Percentiles rank a stretch among this genome's conserved stretches.
These are phyloP conservation scores for Ophioderma brevispina DNA, from an alignment of 35 echinoderm and acorn worm genomes.

Conservation along the genomic window DNA sequence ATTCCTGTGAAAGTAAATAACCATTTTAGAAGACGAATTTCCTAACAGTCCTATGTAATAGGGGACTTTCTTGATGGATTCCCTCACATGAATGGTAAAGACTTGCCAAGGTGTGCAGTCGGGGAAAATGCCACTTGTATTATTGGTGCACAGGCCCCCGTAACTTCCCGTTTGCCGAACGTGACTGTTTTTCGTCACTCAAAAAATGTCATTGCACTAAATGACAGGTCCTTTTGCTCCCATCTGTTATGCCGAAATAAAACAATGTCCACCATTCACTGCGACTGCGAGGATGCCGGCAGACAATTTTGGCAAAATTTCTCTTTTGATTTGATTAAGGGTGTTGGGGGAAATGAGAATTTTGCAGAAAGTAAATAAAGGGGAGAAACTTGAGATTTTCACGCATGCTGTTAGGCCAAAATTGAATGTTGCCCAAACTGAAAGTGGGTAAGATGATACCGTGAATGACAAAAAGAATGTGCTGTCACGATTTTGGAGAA, in stretches of 20 bases:
- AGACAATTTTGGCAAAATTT: not conserved
- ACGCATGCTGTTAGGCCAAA: not conserved
- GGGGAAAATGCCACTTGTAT: not conserved
- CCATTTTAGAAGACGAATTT: too few species aligned
- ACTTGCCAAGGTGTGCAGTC: not conserved
- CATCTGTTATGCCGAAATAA: not conserved
- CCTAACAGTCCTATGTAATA: too few species aligned
- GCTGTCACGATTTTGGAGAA: not conserved
- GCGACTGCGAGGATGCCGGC: not conserved
- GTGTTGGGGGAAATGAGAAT: not conserved
- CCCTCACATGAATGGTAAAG: too few species aligned
- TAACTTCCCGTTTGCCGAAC: not conserved
- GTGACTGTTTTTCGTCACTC: not conserved
- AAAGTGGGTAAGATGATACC: not conserved
- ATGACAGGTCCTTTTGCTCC: not conserved
- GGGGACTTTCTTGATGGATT: too few species aligned
- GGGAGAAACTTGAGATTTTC: not conserved
- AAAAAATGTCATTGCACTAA: not conserved
- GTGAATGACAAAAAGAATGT: constrained; percentile 7
- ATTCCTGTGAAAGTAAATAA: too few species aligned
- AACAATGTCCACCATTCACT: not conserved
- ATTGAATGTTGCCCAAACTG: not conserved
- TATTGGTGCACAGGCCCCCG: not conserved
- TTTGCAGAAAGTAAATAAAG: not conserved
- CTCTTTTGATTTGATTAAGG: not conserved